Conservation (phyloP, 2,888 invertebrate genomes). For the Coenonympha glycerion region DNA sequence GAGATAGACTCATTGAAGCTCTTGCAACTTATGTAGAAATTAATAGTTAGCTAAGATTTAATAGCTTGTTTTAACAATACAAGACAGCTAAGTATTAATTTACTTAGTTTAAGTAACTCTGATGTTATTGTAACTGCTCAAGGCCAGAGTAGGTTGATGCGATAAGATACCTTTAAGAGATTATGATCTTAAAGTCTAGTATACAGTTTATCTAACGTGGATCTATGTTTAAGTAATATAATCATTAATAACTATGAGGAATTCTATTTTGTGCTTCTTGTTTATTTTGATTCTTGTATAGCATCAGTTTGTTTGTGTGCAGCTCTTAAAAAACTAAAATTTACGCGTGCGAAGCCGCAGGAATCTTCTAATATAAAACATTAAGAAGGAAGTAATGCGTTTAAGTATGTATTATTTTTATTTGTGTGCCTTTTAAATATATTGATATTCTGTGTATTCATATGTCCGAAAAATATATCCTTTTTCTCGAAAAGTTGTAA, state of each 20-base stretch:
- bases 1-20: too few species aligned
- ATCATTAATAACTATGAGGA: constrained; percentile 20
- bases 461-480: too few species aligned
- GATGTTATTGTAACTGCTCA: constrained; percentile 19
- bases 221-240: constrained; percentile 15
- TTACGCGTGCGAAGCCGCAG: too few species aligned
- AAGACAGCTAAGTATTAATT: too few species aligned
- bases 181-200: constrained; percentile 22
- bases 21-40: too few species aligned
- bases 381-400: too few species aligned
- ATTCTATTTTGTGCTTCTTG: not conserved
- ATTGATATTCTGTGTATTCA: too few species aligned
- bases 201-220: constrained; percentile 21
- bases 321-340: too few species aligned
- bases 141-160: constrained; percentile 22
- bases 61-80: too few species aligned
- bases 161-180: constrained; percentile 23
- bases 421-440: not conserved
- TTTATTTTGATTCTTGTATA: not conserved
- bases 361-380: too few species aligned
- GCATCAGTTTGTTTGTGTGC: not conserved
- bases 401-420: not conserved
- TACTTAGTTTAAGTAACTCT: constrained; percentile 2
- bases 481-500: too few species aligned
- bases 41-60: too few species aligned